Base-by-base conservation (phyloP, 2,797 vertebrate species). In the Premnoplex brunnescens region DNA sequence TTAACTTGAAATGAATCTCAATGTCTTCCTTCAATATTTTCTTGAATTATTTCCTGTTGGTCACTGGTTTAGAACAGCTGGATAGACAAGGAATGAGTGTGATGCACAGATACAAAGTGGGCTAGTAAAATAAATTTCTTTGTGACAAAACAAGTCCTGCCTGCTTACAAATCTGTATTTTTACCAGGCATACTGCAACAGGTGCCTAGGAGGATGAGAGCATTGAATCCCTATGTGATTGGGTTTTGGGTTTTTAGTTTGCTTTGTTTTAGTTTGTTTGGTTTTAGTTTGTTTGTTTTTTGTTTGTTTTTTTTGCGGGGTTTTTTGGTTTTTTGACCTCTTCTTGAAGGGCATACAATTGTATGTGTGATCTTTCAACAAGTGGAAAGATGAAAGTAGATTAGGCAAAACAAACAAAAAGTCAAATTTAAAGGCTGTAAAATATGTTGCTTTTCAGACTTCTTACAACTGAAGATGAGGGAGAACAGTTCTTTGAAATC, bases 261-360 rank as follows among this genome's bases (percentile, higher is more conserved):
- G 19, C 11, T 49, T 37, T 14, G n/a, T 26, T 11, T 48, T 26
- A 7, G 22, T 20, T 8, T 7, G 19, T 32, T 32, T 52, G 2
- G 32, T 23, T 49, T 39, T 17, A 36, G 19, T 27, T 17, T 27
- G 19, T 21, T 21, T 44, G 20, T 21, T 5, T 28, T 28, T 8
- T 7, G 16, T 49, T 27, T 49, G 24, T 2, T 1, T n/a, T 26
- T 49, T 39, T 17, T 41, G 24, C 5, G 49, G 26, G 9, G 6
- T 4, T 4, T 13, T 26, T 8, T 46, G 12, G 19, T 20, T 17
- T 21, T 24, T 5, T 6, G 0, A 15, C 2, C 2, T 32, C 17
- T 60, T 79, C 18, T 54, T 41, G 44, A 83, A 83, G 26, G 37
- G 5, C 16, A 26, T 41, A 7, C 58, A 36, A 5, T 67, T 39